Percentiles rank a stretch among this genome's conserved stretches.
Conservation (phyloP, 2,888 invertebrate species). For the Lasiommata megera region DNA sequence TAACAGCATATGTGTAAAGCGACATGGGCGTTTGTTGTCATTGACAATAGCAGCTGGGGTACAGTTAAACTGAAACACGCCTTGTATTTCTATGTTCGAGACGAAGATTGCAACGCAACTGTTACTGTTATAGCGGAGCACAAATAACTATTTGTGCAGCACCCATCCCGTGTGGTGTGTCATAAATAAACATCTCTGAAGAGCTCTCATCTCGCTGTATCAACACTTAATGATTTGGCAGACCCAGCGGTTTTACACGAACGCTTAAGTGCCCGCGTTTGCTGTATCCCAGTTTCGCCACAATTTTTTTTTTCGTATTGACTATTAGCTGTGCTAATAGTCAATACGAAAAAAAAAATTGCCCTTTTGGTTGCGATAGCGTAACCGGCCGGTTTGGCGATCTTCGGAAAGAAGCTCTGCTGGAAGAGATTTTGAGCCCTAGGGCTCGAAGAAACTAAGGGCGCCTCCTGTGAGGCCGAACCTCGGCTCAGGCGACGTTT, state of each 20-base stretch:
- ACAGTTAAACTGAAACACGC: conserved; percentile 6
- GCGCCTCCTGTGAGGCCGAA: too few relatives aligned
- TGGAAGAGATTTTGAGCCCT: too few relatives aligned
- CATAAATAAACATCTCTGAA: conserved; percentile 1
- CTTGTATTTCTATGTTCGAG: conserved; percentile 3
- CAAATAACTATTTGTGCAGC: conserved; percentile 6
- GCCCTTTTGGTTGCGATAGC: too few relatives aligned
- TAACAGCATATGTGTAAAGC: neutral
- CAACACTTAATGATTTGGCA: neutral
- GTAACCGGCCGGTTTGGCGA: too few relatives aligned
- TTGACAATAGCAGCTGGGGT: neutral
- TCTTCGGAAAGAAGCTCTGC: too few relatives aligned
- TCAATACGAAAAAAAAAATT: too few relatives aligned
- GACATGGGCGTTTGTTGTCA: neutral
- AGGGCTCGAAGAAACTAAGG: too few relatives aligned
- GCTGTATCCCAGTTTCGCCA: too few relatives aligned
- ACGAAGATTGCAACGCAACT: neutral
- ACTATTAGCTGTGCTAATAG: too few relatives aligned
- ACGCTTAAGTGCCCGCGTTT: neutral
- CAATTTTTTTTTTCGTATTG: too few relatives aligned
- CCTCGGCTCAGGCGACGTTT: too few relatives aligned
- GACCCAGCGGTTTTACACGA: neutral
- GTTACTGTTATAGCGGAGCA: conserved; percentile 1
- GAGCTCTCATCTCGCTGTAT: conserved; percentile 3
- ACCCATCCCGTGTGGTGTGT: neutral